Base-by-base conservation (phyloP, 2,888 invertebrate species). In the Oxytorus armatus region DNA sequence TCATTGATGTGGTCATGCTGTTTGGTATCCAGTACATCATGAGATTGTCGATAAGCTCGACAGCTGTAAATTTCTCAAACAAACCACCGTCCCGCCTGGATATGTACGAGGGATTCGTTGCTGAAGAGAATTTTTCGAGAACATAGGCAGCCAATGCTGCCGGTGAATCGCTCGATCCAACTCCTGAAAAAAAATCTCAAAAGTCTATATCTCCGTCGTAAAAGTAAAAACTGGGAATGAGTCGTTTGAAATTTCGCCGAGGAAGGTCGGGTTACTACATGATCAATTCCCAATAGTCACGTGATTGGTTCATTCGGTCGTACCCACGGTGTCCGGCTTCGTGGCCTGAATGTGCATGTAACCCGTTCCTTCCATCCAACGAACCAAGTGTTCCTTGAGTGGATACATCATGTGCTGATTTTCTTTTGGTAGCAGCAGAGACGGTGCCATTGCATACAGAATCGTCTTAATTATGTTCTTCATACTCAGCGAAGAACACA, bases 91-190 rank as follows among this genome's bases (percentile, higher is more conserved):
- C 96, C 0, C 91, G 89, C 0, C 94, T 92, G 0, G 92, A 87
- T 16, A 91, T 92, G 87, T 92, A 92, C 0, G 91, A 89, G 0
- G 87, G 86, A 87, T 95, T 93, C 0, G 96, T 96, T 94, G 95
- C 95, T 0, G 94, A 93, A 0, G 95, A 94, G 92, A 97, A 97
- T 90, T 98, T 98, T 88, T 98, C 98, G 4, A 98, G 90, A 51
- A 98, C 95, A 87, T 97, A 98, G 0, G 97, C 97, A 0, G 97
- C 97, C 70, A 98, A 92, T 0, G 97, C 98, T 0, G 96, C 94
- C 0, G 98, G 98, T 0, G 96, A 96, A 85, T 97, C 96, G n/a
- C 93, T 93, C 47, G 97, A 89, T 0, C 93, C 95, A 0, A 95
- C 93, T 10, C 96, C 96, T 96, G 85, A 0, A 92, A 92, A 74